Base-by-base conservation (phyloP, 2,113 vertebrate genomes). In the Megaceryle torquata region DNA sequence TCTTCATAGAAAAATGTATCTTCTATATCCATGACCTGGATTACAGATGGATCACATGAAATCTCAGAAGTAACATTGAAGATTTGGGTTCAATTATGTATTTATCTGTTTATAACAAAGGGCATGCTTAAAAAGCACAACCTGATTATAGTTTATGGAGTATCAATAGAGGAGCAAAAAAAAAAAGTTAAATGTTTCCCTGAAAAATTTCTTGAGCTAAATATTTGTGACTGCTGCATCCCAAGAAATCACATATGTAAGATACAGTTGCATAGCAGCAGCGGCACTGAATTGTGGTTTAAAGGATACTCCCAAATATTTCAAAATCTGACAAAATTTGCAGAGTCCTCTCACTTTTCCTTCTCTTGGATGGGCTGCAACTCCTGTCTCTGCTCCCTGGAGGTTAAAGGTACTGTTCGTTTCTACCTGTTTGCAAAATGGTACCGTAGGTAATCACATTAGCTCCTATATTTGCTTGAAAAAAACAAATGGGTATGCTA, bases 1-100 rank as follows among this genome's bases (percentile, higher is more conserved):
- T 82, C 84, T 88, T 93, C 68, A 56, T 71, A 93, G 94, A 95
- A 97, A 97, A 84, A 69, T 74, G 4, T 88, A 29, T 64, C 53
- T 84, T 88, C 57, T 50, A 61, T 93, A 87, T 72, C 74, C 50
- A 28, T 91, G 86, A 83, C 31, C 65, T 87, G 70, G 69, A 85
- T 92, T 93, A 71, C 28, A 70, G 28, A 46, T 77, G 39, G 70
- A 79, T 67, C 88, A 48, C 44, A 71, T 39, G 70, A 92, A 93
- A 61, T 29, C 53, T 93, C 1, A 5, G 92, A 92, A 57, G 18
- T 76, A 51, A 46, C 50, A 80, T 26, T 61, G 61, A 91, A 69
- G 33, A 15, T 84, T 78, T 51, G 6, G 39, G 71, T 91, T 64
- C 43, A 68, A 41, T 44, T 39, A 46, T 69, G 89, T 85, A 35